Percentiles rank a stretch among this genome's conserved stretches.
phyloP scores from a whole-genome alignment of 1,140 invertebrate species.

The Philopotamus ludificatus region DNA sequence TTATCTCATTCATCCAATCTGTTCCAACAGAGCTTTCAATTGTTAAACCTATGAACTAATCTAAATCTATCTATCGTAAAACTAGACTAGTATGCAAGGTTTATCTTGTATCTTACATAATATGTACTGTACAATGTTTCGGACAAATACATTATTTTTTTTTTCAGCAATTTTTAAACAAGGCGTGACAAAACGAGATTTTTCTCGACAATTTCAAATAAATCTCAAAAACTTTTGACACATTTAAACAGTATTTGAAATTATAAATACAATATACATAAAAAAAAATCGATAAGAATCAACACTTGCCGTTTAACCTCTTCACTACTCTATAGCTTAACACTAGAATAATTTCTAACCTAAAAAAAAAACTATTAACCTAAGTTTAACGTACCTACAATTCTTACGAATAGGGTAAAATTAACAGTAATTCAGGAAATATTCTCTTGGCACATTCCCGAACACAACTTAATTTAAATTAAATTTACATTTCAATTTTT shows the following conservation, averaged over 20 bases:
- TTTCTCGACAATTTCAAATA: too few relatives aligned
- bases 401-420: slow-evolving; percentile 29
- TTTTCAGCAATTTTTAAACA: too few relatives aligned
- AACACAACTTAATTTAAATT: slow-evolving; percentile 38
- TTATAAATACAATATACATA: slow-evolving; percentile 19
- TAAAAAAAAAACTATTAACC: slow-evolving; percentile 32
- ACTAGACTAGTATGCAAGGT: slow-evolving; percentile 58
- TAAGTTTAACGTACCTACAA: slow-evolving; percentile 26
- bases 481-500: slow-evolving; percentile 25
- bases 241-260: slow-evolving; percentile 13
- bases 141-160: slow-evolving; percentile 52
- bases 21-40: slow-evolving; percentile 24
- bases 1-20: slow-evolving; percentile 25
- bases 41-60: slow-evolving; percentile 34
- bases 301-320: neutral
- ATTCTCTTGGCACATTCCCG: slow-evolving; percentile 37
- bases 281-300: slow-evolving; percentile 17
- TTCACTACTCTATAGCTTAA: slow-evolving; percentile 31
- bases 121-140: slow-evolving; percentile 50
- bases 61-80: slow-evolving; percentile 41
- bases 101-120: slow-evolving; percentile 48
- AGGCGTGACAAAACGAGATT: too few relatives aligned
- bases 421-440: slow-evolving; percentile 35
- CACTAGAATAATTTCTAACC: slow-evolving; percentile 36
- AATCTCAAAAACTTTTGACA: too few relatives aligned